Conservation (phyloP, 2,888 invertebrate genomes). For the Nezara viridula region DNA sequence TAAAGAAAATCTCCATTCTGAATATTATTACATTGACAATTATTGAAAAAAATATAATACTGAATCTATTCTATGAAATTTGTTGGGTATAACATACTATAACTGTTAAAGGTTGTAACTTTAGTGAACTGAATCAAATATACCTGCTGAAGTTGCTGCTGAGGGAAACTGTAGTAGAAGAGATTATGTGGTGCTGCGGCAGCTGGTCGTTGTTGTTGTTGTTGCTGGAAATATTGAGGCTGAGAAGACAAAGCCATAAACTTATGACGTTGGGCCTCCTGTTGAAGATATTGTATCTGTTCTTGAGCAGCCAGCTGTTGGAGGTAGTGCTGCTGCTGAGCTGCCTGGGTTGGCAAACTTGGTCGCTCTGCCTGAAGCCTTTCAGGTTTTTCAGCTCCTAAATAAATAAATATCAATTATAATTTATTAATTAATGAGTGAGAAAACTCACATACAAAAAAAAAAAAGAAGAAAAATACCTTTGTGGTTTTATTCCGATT, state of each 20-base stretch:
- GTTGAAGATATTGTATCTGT: conserved; percentile 57
- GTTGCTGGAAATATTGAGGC: conserved; percentile 58
- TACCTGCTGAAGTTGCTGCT: conserved; percentile 54
- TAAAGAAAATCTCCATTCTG: too few relatives aligned
- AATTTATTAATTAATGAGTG: not conserved
- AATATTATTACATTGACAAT: too few relatives aligned
- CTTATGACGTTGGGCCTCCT: conserved; percentile 58
- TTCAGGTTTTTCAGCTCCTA: conserved; percentile 47
- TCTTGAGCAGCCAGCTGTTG: conserved; percentile 59
- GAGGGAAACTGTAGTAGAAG: conserved; percentile 61
- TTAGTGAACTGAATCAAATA: too few relatives aligned
- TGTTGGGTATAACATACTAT: too few relatives aligned
- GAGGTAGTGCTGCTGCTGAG: conserved; percentile 59
- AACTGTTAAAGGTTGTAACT: too few relatives aligned
- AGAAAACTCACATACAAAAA: not conserved
- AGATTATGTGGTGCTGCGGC: conserved; percentile 59
- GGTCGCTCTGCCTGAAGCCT: conserved; percentile 35
- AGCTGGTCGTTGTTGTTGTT: conserved; percentile 58
- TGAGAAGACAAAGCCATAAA: conserved; percentile 59
- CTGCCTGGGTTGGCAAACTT: conserved; percentile 3
- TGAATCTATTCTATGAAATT: too few relatives aligned
- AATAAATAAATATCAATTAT: not conserved
- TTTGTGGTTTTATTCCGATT: too few relatives aligned
- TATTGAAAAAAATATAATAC: too few relatives aligned
- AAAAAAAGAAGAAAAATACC: too few relatives aligned